Evolutionary conservation across 2,888 invertebrate genomes (phyloP), one percentile per base, ranked within the genome.

Genomic region (Malthinus flaveolus): DNA sequence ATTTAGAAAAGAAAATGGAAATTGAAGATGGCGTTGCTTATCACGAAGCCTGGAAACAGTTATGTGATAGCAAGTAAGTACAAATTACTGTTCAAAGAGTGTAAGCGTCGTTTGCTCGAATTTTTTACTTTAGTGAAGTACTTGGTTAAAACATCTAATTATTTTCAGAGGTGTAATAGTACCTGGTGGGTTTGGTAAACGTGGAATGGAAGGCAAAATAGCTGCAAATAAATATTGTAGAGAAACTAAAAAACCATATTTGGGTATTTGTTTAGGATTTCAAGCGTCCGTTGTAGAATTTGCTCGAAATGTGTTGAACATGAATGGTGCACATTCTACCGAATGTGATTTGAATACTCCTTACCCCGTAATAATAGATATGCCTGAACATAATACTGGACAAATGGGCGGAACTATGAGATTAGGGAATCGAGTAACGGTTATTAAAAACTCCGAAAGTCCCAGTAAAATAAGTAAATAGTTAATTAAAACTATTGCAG

Each of bases 361-460:
- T 33, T 80, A 91, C 77, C 91, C 93, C 32, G 82, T 97, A 35
- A 93, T 99, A 3, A 92, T 99, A 61, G 97, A 99, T 70, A 99
- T 99, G 99, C 97, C 98, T 0, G 99, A 99, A 79, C 96, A 98
- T 78, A 94, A 95, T 75, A 87, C 89, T 0, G 96, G 94, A 0
- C 85, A 90, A 66, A 86, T 95, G 83, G 99, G 99, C 1, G 99
- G 97, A 7, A 99, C 99, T 0, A 99, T 99, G 99, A 83, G 99
- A 58, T 81, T 99, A 45, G 99, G 99, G n/a, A 92, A 90, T 74
- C 86, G 97, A 69, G 87, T 86, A 58, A 98, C 98, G 0, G 80
- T 89, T 36, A 91, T 99, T 74, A 85, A 86, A 59, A 69, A 76
- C 1, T 81, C 77, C 1, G 78, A 82, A 1, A 83, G 83, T 10